These are phyloP conservation scores for Centropus bengalensis DNA, from an alignment of 2,113 vertebrate genomes.

Conservation along the genomic window DNA sequence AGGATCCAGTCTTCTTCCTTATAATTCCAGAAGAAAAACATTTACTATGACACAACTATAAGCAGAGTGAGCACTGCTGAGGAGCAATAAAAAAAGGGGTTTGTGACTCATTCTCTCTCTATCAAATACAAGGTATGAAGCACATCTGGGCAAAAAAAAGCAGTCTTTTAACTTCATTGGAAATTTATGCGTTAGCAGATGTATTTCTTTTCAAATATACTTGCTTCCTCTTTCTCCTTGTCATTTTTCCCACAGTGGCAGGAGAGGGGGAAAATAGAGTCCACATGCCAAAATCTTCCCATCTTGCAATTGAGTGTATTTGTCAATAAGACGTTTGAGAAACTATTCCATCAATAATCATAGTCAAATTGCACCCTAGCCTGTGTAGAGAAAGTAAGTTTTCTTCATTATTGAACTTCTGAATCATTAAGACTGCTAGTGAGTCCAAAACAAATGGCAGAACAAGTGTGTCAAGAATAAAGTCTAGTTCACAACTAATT, in stretches of 20 bases:
- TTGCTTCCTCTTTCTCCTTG: background rate
- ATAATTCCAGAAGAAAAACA: background rate
- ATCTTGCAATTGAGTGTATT: background rate
- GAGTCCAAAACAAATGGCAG: background rate
- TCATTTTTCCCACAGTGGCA: background rate
- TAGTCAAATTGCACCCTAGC: background rate
- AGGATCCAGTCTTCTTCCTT: background rate
- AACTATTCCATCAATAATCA: background rate
- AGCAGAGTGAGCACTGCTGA: rapidly evolving
- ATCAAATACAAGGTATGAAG: background rate
- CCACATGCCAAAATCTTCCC: background rate
- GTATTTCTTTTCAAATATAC: background rate
- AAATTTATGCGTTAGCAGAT: background rate
- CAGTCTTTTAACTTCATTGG: background rate
- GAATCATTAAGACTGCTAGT: background rate
- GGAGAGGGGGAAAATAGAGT: background rate
- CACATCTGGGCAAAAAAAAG: background rate
- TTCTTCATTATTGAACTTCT: background rate
- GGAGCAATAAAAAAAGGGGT: background rate
- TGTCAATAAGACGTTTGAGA: background rate
- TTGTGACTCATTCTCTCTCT: background rate
- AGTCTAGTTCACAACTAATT: background rate
- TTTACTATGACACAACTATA: background rate
- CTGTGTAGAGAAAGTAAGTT: background rate
- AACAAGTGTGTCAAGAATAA: background rate